Evolutionary conservation across 2,113 vertebrate species (phyloP).

Genomic region (Empidonax alnorum): DNA sequence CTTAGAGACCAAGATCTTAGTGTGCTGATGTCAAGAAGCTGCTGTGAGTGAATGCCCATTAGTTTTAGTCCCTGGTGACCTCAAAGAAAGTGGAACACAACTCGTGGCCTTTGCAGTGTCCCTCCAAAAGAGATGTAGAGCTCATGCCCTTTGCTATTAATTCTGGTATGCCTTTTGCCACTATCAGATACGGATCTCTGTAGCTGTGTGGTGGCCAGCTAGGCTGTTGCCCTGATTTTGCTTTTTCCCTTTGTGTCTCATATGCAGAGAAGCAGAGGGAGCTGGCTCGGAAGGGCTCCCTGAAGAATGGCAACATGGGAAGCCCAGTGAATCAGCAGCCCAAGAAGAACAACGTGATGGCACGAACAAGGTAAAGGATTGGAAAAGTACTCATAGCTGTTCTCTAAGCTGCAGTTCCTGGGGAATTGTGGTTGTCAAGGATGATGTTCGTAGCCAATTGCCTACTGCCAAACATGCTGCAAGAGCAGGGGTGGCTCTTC

Average conservation of each 20-base stretch:
- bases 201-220: not conserved
- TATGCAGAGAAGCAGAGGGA: constrained; percentile 96
- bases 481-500: not conserved
- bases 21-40: not conserved
- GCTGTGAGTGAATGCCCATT: not conserved
- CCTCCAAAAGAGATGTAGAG: not conserved
- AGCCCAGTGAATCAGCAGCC: constrained; percentile 98
- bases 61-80: not conserved
- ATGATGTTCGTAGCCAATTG: not conserved
- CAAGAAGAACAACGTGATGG: constrained; percentile 99
- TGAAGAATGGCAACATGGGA: constrained; percentile 92
- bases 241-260: constrained; percentile 53
- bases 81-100: not conserved
- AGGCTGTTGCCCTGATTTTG: constrained; percentile 19
- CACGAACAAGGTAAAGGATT: constrained; percentile 88
- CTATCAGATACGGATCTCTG: not conserved
- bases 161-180: not conserved
- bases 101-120: not conserved
- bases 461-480: not conserved
- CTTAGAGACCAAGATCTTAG: not conserved
- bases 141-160: not conserved
- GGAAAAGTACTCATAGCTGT: not conserved
- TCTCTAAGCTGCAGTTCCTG: not conserved
- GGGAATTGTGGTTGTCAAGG: not conserved
- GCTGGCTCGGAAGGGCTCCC: constrained; percentile 91